These are phyloP conservation scores for Gordius sp. DNA, from an alignment of 2,888 invertebrate species.

Conservation along the genomic window DNA sequence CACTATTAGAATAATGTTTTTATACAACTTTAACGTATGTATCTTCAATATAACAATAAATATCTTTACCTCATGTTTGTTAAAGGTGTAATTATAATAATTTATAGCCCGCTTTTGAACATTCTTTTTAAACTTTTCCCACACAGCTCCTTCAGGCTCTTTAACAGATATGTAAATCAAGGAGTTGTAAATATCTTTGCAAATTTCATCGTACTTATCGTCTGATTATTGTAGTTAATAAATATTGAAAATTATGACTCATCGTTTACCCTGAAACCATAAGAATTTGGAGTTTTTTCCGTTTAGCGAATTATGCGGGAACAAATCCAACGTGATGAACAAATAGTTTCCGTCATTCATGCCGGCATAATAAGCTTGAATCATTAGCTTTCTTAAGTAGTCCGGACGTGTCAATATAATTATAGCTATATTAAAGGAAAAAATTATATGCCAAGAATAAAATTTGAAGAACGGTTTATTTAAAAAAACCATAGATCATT, in stretches of 20 bases:
- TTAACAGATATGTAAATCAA: conserved; percentile 21
- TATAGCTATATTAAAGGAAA: background rate
- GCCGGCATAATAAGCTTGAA: background rate
- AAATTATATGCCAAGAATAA: background rate
- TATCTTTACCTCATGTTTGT: background rate
- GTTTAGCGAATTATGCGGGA: too few relatives aligned
- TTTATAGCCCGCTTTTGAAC: conserved; percentile 20
- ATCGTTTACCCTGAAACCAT: too few relatives aligned
- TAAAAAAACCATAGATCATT: background rate
- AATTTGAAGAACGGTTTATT: background rate
- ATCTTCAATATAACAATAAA: background rate
- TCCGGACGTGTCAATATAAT: background rate
- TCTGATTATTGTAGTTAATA: too few relatives aligned
- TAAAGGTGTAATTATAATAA: conserved; percentile 19
- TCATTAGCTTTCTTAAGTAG: background rate
- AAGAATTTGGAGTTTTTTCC: too few relatives aligned
- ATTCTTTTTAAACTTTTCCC: conserved; percentile 20
- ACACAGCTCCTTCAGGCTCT: conserved; percentile 21
- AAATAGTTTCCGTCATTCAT: background rate
- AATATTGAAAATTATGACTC: too few relatives aligned
- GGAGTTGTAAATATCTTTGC: conserved; percentile 21
- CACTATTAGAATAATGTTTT: too few relatives aligned
- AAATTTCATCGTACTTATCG: conserved; percentile 10
- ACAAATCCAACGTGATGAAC: background rate
- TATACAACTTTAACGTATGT: too few relatives aligned